A percentile compares a stretch with the other conserved stretches of the same genome.
These are phyloP conservation scores for Polymixis flavicincta DNA, from an alignment of 2,888 invertebrate genomes.

Conservation along the genomic window DNA sequence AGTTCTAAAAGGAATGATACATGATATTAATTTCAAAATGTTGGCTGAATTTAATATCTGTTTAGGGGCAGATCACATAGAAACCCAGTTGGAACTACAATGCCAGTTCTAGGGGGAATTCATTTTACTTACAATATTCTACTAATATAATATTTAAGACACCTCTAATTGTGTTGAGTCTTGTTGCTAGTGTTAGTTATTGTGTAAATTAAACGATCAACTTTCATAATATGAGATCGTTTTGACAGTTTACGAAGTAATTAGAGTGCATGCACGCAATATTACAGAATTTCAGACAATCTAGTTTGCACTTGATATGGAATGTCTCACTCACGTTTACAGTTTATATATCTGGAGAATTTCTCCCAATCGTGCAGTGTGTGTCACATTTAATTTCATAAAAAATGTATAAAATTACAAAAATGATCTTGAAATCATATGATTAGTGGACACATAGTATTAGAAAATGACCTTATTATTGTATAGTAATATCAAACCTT, in stretches of 20 bases:
- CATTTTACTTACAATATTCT: slow-evolving; percentile 35
- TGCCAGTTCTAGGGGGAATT: slow-evolving; percentile 41
- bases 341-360: slow-evolving; percentile 80
- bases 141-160: slow-evolving; percentile 37
- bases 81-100: slow-evolving; percentile 48
- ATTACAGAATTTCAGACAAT: slow-evolving; percentile 55
- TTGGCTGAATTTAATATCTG: slow-evolving; percentile 5
- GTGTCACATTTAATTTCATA: slow-evolving; percentile 87
- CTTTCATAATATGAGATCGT: slow-evolving; percentile 49
- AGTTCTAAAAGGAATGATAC: slow-evolving; percentile 31
- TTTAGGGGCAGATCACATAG: slow-evolving; percentile 28
- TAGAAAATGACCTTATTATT: slow-evolving; percentile 81
- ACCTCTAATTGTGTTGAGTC: slow-evolving; percentile 30
- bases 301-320: slow-evolving; percentile 85
- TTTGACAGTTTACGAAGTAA: slow-evolving; percentile 48
- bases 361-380: slow-evolving; percentile 82
- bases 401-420: slow-evolving; percentile 91
- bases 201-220: slow-evolving; percentile 41
- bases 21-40: slow-evolving; percentile 19
- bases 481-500: slow-evolving; percentile 88
- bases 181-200: slow-evolving; percentile 26
- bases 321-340: slow-evolving; percentile 89
- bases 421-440: slow-evolving; percentile 86
- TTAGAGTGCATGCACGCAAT: slow-evolving; percentile 47
- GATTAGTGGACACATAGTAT: slow-evolving; percentile 80